Base-by-base conservation (phyloP, 2,888 invertebrate species). In the Cephonodes hylas region DNA sequence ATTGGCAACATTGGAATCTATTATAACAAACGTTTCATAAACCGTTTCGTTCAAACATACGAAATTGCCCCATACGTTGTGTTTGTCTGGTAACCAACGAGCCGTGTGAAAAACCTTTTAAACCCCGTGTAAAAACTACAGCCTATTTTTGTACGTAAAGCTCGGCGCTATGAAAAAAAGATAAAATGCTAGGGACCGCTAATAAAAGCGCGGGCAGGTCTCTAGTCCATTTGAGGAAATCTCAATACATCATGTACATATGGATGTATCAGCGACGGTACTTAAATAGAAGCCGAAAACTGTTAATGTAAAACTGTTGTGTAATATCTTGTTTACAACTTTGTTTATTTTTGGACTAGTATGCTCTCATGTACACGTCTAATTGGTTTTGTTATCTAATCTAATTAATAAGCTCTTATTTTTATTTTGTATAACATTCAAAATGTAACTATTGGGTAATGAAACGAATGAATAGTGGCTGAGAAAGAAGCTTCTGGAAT, bases 191-290 rank as follows among this genome's bases (percentile, higher is more conserved):
- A n/a, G 23, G 27, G 31, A 42, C 56, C 53, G 42, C n/a, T 58
- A 59, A 61, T 61, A 61, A 64, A 61, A 53, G 38, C 46, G 7
- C 5, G 56, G 8, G 25, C n/a, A 59, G 60, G 58, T 42, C 15
- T 25, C 7, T 6, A 15, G 23, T 23, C 25, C 45, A 31, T 10
- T 45, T 6, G 31, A 23, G 31, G n/a, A n/a, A n/a, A n/a, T n/a
- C n/a, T n/a, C n/a, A n/a, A n/a, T n/a, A n/a, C n/a, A n/a, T n/a
- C n/a, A n/a, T n/a, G n/a, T n/a, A n/a, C n/a, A n/a, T n/a, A n/a
- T n/a, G n/a, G n/a, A n/a, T n/a, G n/a, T n/a, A n/a, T n/a, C n/a
- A n/a, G n/a, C n/a, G n/a, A n/a, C n/a, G n/a, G n/a, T n/a, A n/a
- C n/a, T n/a, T n/a, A n/a, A n/a, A n/a, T n/a, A n/a, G n/a, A n/a